Evolutionary conservation across 2,888 invertebrate genomes (phyloP).

Genomic region (Agrotis exclamationis): DNA sequence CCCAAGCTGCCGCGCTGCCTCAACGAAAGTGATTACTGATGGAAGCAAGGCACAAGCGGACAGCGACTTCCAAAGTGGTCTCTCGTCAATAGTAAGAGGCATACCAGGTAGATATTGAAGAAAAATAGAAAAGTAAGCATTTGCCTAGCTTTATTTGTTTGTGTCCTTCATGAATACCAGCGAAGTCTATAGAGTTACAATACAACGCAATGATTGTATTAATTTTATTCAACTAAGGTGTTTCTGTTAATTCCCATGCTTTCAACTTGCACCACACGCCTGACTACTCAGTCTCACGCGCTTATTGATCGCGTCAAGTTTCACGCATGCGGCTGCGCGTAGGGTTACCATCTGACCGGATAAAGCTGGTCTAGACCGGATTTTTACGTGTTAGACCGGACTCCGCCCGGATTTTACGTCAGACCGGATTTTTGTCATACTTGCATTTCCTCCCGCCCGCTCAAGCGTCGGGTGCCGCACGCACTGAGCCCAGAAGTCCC

Average conservation of each 20-base stretch:
- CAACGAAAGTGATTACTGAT: conserved; percentile 44
- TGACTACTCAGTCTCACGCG: neutral
- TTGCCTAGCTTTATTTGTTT: neutral
- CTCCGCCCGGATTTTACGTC: neutral
- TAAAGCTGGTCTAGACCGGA: conserved; percentile 2
- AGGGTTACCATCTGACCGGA: conserved; percentile 9
- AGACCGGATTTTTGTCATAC: neutral
- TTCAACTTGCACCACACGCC: conserved; percentile 1
- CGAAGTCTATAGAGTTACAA: too few species aligned
- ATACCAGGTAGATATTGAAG: too few species aligned
- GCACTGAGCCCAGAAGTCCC: neutral
- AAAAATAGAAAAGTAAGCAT: too few species aligned
- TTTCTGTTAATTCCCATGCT: too few species aligned
- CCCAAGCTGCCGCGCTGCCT: conserved; percentile 44
- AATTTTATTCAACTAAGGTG: too few species aligned
- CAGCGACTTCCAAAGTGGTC: neutral
- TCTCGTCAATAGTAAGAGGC: too few species aligned
- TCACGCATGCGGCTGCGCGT: conserved; percentile 25
- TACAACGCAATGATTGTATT: too few species aligned
- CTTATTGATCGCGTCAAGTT: conserved; percentile 23
- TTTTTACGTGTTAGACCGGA: neutral
- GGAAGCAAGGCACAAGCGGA: neutral
- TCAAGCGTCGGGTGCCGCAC: neutral
- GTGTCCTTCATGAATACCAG: neutral
- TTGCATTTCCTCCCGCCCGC: neutral